Conservation (phyloP, 2,888 invertebrate genomes). For the Apocheima hispidaria region DNA sequence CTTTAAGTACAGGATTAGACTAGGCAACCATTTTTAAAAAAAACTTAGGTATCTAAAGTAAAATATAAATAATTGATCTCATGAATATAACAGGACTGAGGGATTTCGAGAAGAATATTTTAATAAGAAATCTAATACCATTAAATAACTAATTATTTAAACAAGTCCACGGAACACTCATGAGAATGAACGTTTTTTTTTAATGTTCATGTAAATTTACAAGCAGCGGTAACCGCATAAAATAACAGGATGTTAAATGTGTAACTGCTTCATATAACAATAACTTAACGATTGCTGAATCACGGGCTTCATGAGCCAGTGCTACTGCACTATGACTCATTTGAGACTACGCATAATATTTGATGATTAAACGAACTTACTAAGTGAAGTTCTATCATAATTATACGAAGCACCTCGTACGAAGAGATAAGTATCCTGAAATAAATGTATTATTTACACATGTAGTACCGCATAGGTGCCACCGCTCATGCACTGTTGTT, state of each 20-base stretch:
- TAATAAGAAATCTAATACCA: not conserved
- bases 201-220: not conserved
- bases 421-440: no score
- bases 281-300: constrained; percentile 2
- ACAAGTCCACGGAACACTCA: constrained; percentile 1
- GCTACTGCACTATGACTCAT: constrained; percentile 13
- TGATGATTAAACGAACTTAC: no score
- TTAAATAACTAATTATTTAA: constrained; percentile 6
- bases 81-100: not conserved
- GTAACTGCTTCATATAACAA: not conserved
- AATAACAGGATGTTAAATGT: constrained; percentile 1
- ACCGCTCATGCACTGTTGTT: no score
- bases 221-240: not conserved
- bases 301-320: constrained; percentile 3
- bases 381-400: no score
- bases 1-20: no score
- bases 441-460: no score
- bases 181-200: not conserved
- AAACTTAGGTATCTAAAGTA: no score
- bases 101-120: not conserved
- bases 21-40: no score
- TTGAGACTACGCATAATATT: constrained; percentile 4
- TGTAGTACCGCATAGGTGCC: no score
- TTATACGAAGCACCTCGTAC: no score
- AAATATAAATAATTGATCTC: not conserved